Evolutionary conservation across 2,113 vertebrate species (phyloP).

Genomic region (Hemiprocne comata): DNA sequence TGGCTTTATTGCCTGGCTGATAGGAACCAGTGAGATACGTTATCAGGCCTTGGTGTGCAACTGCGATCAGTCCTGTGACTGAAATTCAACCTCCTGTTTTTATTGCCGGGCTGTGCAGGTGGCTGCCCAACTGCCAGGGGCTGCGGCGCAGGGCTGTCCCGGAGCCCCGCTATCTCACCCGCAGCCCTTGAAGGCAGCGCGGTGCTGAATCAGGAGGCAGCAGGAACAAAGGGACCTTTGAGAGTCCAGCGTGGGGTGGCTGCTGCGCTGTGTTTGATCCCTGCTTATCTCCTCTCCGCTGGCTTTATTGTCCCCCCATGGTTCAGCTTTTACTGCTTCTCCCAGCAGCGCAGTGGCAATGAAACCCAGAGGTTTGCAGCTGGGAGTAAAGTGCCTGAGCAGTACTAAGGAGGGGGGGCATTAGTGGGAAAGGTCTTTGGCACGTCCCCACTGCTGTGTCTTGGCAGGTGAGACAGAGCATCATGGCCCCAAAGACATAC

Average conservation of each 20-base stretch:
- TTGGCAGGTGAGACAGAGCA: fast-evolving
- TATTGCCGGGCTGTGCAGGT: slow-evolving; percentile 59
- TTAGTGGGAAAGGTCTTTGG: not conserved
- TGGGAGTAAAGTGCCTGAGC: not conserved
- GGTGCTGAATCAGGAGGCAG: not conserved
- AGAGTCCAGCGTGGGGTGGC: not conserved
- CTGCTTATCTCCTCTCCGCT: slow-evolving; percentile 27
- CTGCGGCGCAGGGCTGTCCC: not conserved
- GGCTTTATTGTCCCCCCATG: slow-evolving; percentile 29
- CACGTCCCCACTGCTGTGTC: fast-evolving
- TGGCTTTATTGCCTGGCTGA: slow-evolving; percentile 55
- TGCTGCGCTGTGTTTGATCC: slow-evolving; percentile 36
- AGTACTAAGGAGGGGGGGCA: not conserved
- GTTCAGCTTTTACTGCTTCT: slow-evolving; percentile 56
- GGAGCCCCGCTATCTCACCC: not conserved
- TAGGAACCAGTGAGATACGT: slow-evolving; percentile 28
- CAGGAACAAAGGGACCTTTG: slow-evolving; percentile 67
- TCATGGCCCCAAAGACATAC: not conserved
- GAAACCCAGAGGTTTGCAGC: slow-evolving; percentile 37
- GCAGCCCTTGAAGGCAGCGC: slow-evolving; percentile 55
- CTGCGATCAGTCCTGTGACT: slow-evolving; percentile 46
- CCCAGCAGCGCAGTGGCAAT: not conserved
- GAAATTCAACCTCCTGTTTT: slow-evolving; percentile 61
- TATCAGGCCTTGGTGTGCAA: slow-evolving; percentile 52
- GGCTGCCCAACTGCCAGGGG: slow-evolving; percentile 62